These are phyloP conservation scores for Euzophera pinguis DNA, from an alignment of 2,888 invertebrate genomes.

Conservation along the genomic window DNA sequence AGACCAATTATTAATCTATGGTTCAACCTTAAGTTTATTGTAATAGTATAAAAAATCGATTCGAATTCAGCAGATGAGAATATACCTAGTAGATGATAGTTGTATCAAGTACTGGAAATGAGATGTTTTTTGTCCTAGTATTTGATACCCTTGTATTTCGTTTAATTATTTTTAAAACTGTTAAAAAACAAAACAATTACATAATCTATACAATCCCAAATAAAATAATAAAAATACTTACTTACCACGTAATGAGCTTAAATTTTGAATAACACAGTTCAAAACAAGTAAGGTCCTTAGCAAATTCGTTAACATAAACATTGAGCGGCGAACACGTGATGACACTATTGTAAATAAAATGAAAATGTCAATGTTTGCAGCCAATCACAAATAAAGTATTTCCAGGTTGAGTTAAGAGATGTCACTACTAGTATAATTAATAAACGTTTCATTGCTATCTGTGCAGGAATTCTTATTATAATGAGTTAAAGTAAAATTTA, in stretches of 20 bases:
- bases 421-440: no score
- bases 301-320: neutral
- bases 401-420: neutral
- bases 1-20: no score
- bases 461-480: neutral
- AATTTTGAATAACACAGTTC: neutral
- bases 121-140: neutral
- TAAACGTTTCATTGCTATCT: neutral
- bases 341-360: neutral
- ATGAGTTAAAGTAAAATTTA: neutral
- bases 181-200: neutral
- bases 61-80: neutral
- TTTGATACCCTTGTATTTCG: neutral
- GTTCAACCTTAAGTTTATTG: neutral
- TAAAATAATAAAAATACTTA: neutral
- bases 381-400: neutral
- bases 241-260: neutral
- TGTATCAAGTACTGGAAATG: neutral
- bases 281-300: neutral
- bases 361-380: neutral
- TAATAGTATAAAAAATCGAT: neutral
- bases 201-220: neutral
- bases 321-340: neutral
- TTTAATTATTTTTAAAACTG: neutral
- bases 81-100: no score